phyloP scores from a whole-genome alignment of 2,888 invertebrate species.

The Cecidostiba fungosa region DNA sequence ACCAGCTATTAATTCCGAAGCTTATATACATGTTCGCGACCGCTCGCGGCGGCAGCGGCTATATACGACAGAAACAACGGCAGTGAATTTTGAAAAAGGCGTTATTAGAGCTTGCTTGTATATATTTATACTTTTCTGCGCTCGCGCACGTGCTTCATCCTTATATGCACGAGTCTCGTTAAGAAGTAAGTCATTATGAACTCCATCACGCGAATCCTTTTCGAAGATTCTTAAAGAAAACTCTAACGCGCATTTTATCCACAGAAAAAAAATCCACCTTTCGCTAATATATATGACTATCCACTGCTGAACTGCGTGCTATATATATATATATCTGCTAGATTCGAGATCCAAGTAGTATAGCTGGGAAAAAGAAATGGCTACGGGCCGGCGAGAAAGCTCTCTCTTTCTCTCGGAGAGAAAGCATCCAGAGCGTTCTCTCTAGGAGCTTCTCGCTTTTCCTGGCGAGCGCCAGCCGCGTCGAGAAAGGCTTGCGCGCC shows the following conservation, averaged over 20 bases:
- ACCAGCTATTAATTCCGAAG: conserved; percentile 12
- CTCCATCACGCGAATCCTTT: background rate
- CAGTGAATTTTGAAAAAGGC: background rate
- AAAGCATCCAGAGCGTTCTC: conserved; percentile 47
- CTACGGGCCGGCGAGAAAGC: conserved; percentile 53
- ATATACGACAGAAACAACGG: background rate
- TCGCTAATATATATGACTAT: background rate
- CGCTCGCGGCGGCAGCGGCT: background rate
- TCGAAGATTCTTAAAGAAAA: background rate
- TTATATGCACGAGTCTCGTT: background rate
- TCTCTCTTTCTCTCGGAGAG: conserved; percentile 60
- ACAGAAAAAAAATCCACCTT: background rate
- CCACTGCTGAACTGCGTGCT: background rate
- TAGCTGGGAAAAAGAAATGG: conserved; percentile 43
- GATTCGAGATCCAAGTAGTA: background rate
- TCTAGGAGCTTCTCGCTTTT: conserved; percentile 26
- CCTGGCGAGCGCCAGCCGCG: background rate
- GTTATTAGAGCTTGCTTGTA: background rate
- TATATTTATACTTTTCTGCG: background rate
- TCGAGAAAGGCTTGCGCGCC: background rate
- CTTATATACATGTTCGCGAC: background rate
- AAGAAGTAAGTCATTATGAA: background rate
- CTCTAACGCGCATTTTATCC: no score
- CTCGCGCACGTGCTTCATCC: background rate
- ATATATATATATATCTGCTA: background rate